Base-by-base conservation (phyloP, 2,797 vertebrate species). In the Spheniscus humboldti region DNA sequence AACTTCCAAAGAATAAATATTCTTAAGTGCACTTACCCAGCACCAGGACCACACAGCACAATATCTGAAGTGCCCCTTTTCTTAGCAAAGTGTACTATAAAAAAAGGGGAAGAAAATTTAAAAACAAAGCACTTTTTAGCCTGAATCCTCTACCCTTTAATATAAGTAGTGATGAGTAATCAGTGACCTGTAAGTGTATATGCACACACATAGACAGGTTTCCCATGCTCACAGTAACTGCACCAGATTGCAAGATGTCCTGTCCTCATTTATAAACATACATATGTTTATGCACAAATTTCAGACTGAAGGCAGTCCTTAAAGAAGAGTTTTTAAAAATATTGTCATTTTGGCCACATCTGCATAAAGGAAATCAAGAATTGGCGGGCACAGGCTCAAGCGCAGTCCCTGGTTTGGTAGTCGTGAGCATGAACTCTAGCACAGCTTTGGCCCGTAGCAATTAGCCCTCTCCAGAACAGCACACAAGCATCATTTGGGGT, bases 31-130 rank as follows among this genome's bases (percentile, higher is more conserved):
- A 97, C 97, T 98, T 92, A 98, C 98, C 98, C 98, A 45, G 91
- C 84, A 37, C 96, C 95, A 37, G 74, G 6, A 75, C 96, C 97
- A 33, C 98, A 98, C 5, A 98, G 84, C 57, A 98, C 95, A 85
- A 67, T 67, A 11, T 98, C 98, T 10, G 14, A 24, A 8, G 98
- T 96, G 33, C 95, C 97, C 2, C 17, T 18, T 84, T 98, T 98
- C 25, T 24, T 73, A 30, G 84, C 56, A 55, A 96, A 94, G 39
- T 74, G 23, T 28, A 35, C 97, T 98, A 53, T 37, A 76, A 73
- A 86, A 92, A 90, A 69, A 31, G 53, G 4, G 2, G 0, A 4
- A 12, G 11, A 57, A 35, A 52, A 18, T 73, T 78, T 77, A 72
- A 93, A 85, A 53, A 0, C n/a, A 67, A 52, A 72, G 4, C 25